phyloP scores from a whole-genome alignment of 2,888 invertebrate genomes.

The Acrocyrtus sp. region DNA sequence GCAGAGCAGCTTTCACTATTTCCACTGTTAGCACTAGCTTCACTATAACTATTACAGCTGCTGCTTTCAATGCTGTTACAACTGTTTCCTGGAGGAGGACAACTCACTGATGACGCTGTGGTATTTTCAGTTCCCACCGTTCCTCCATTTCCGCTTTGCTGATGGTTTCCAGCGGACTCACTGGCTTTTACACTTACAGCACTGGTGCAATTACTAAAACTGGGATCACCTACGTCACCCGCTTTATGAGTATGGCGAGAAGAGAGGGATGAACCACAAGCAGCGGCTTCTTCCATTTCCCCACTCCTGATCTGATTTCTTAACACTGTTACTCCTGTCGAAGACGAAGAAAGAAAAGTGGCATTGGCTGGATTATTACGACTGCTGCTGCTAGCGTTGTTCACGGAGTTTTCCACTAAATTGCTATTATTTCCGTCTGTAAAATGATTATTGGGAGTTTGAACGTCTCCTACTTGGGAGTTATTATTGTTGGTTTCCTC shows the following conservation, averaged over 20 bases:
- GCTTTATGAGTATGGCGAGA: conserved; percentile 20
- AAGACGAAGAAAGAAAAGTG: conserved; percentile 7
- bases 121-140: conserved; percentile 12
- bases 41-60: conserved; percentile 20
- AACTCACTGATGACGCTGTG: conserved; percentile 38
- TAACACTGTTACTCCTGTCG: conserved; percentile 20
- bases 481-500: conserved; percentile 41
- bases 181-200: conserved; percentile 12
- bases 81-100: conserved; percentile 17
- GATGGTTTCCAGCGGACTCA: conserved; percentile 9
- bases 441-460: conserved; percentile 29
- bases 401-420: conserved; percentile 19
- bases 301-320: conserved; percentile 11
- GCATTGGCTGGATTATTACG: conserved; percentile 12
- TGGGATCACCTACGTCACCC: conserved; percentile 15
- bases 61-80: conserved; percentile 2
- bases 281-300: conserved; percentile 26
- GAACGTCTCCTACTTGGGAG: conserved; percentile 15
- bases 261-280: conserved; percentile 36
- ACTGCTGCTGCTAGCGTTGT: conserved; percentile 8
- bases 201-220: conserved; percentile 11
- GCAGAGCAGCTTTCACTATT: no score
- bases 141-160: background rate
- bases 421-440: conserved; percentile 41
- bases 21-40: conserved; percentile 3